Base-by-base conservation (phyloP, 2,888 invertebrate genomes). In the Cenopis cana region DNA sequence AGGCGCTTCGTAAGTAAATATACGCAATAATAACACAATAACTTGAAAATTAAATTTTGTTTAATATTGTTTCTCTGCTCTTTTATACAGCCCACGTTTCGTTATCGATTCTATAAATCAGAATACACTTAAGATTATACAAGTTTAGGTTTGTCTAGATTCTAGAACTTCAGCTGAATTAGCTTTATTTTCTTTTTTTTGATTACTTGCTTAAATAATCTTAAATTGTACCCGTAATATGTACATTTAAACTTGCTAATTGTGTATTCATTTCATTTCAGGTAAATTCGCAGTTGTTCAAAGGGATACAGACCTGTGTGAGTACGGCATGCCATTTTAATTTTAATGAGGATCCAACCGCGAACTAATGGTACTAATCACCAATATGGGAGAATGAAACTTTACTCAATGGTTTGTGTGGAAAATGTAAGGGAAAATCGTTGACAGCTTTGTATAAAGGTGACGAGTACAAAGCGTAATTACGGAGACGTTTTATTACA, bases 1-100 rank as follows among this genome's bases (percentile, higher is more conserved):
- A 87, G 86, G 86, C 84, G 82, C 76, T 75, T 56, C 49, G 64
- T 62, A 62, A 68, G 38, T 18, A 24, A 62, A 36, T 29, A 11
- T 17, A n/a, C n/a, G n/a, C n/a, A n/a, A n/a, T n/a, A n/a, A n/a
- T n/a, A n/a, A n/a, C n/a, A n/a, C n/a, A n/a, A n/a, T 46, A n/a
- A n/a, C 4, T 12, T 12, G n/a, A 46, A 41, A 41, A 14, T 41
- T 6, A 4, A 14, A 0, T 14, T 14, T 4, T 14, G 4, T 14
- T n/a, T 14, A 14, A 3, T 4, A 38, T 12, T 12, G 1, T 46
- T 46, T 46, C 46, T 46, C 8, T n/a, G 14, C 6, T 46, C 12
- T 38, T n/a, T 46, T 46, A 14, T 14, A 6, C 14, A 14, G 41
- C 6, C 6, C 5, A 14, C 14, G n/a, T 6, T n/a, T 46, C 41